Base-by-base conservation (phyloP, 2,888 invertebrate genomes). In the Chrysomela aeneicollis region DNA sequence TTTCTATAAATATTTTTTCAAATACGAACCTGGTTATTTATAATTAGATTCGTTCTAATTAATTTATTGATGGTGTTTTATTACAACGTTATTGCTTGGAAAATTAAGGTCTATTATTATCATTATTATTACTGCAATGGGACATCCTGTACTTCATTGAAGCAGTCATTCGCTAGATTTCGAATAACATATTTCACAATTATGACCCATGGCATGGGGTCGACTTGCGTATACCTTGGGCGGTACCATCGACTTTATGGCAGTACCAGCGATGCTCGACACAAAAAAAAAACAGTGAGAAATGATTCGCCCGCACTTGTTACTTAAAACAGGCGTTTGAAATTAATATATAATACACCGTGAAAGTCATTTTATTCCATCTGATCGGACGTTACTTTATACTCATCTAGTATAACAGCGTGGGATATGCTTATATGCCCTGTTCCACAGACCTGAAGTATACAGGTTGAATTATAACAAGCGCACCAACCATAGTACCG, bases 121-220 rank as follows among this genome's bases (percentile, higher is more conserved):
- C 26, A 26, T 6, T 3, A 26, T 5, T 26, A 6, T n/a, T 35
- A 10, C 32, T 26, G 32, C 6, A 2, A 15, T 15, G 42, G 15
- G 42, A 42, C 42, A 42, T 15, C 42, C 42, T 15, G 42, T 42
- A 42, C 15, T 8, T 15, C 15, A 42, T 42, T 15, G 42, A 42
- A n/a, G 10, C 15, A 57, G 26, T 22, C 32, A 55, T 55, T 55
- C 55, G 55, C 55, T 42, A 46, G 57, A 46, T 57, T 57, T 57
- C 57, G 30, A 57, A 57, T 57, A 61, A 61, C 61, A 65, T 60
- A 50, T 65, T 61, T 65, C 61, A 62, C 65, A 58, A 53, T 62
- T 65, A 57, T 65, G 65, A 65, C 65, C 65, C 65, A 52, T 61
- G 65, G 61, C 65, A 65, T 65, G 65, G 65, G 65, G 65, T 65